Conservation (phyloP, 2,113 vertebrate genomes). For the Diphyllodes magnificus region DNA sequence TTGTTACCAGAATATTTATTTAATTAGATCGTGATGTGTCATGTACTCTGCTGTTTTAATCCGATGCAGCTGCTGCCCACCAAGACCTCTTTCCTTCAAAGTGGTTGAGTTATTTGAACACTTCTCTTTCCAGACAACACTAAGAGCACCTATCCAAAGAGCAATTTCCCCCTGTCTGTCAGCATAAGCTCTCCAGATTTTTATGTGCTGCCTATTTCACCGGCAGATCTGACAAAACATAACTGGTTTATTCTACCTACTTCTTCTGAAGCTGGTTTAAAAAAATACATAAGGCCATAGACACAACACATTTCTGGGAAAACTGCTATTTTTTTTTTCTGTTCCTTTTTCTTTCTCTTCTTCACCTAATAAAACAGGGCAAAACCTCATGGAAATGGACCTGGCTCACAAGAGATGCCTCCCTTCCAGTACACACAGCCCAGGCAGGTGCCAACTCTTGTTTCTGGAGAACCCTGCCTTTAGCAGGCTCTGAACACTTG, state of each 20-base stretch:
- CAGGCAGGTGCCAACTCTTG: background rate
- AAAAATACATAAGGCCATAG: background rate
- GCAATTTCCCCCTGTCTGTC: background rate
- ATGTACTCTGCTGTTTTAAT: background rate
- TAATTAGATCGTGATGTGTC: background rate
- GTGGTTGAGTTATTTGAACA: background rate
- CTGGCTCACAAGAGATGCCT: background rate
- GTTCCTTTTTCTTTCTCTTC: background rate
- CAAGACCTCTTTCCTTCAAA: background rate
- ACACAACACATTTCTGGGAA: background rate
- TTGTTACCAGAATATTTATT: background rate
- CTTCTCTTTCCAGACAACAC: background rate
- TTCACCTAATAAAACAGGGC: background rate
- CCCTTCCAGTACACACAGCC: background rate
- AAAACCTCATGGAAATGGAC: background rate
- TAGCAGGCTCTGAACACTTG: background rate
- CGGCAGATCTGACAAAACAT: background rate
- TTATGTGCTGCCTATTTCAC: background rate
- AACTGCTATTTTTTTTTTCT: accelerated
- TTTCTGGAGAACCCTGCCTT: background rate
- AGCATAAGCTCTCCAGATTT: background rate
- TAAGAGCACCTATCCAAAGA: background rate
- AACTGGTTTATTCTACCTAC: background rate
- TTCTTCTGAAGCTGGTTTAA: background rate
- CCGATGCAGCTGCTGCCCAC: background rate